Conservation (phyloP, 2,888 invertebrate genomes). For the Drosophila incognita region DNA sequence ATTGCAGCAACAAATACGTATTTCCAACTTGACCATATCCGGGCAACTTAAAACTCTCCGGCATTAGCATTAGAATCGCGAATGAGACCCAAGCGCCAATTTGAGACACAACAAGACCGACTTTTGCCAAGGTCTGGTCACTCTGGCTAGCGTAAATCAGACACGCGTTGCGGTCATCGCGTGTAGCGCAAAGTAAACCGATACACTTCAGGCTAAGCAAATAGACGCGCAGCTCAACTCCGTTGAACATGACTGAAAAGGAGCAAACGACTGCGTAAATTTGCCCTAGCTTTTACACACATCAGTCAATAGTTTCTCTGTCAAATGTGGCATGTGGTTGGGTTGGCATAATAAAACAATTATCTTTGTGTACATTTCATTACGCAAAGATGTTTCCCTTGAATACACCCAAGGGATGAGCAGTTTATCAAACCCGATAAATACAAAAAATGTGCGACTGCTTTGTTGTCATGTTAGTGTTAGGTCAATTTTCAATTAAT, state of each 20-base stretch:
- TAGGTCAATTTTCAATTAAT: neutral
- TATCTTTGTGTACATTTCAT: conserved; percentile 19
- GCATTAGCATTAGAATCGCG: conserved; percentile 11
- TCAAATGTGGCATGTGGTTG: neutral
- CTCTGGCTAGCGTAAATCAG: conserved; percentile 15
- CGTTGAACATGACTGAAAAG: conserved; percentile 53
- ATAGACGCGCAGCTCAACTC: conserved; percentile 62
- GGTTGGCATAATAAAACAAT: neutral
- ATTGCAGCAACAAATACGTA: conserved; percentile 47
- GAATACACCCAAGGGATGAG: conserved; percentile 1
- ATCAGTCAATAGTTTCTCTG: conserved; percentile 13
- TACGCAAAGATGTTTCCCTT: neutral
- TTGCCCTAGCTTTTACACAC: neutral
- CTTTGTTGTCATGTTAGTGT: neutral
- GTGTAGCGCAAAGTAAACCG: conserved; percentile 59
- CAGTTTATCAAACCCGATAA: neutral
- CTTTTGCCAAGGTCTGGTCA: conserved; percentile 29
- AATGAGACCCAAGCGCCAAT: conserved; percentile 40
- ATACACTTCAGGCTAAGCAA: conserved; percentile 61
- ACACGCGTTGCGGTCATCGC: conserved; percentile 1
- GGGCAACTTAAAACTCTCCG: conserved; percentile 21
- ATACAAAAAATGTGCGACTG: neutral
- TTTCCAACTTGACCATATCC: conserved; percentile 63
- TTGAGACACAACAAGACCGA: conserved; percentile 36
- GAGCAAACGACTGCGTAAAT: conserved; percentile 17